Evolutionary conservation across 2,797 vertebrate species (phyloP), one percentile per base, ranked within the genome.

Genomic region (Chloroceryle amazona): DNA sequence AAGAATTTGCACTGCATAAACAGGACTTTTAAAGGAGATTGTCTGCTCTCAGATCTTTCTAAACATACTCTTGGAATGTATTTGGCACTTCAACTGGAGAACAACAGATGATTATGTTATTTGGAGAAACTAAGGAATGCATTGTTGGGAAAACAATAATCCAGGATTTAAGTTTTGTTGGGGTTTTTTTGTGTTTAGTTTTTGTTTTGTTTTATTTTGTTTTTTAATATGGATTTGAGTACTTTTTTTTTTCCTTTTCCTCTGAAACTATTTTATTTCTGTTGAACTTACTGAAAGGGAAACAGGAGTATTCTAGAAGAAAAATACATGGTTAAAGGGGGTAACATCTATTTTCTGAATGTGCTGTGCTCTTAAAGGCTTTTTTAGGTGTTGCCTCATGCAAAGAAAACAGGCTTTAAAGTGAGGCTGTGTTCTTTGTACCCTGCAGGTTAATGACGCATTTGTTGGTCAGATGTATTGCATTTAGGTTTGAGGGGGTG

Each of bases 301-400:
- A 86, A 51, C 51, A 76, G 82, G 95, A 95, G 80, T 81, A 81
- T 91, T 85, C 87, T 90, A 91, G 84, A 76, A 94, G 22, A 92
- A 90, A 91, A 70, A 86, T 47, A 89, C 95, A 75, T 37, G 16
- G 14, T 80, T 89, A 60, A 81, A 65, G 55, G 55, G 62, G 86
- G 25, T n/a, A 79, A 3, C 80, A 66, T 58, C 68, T 94, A 33
- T 68, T 97, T 93, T 86, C n/a, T 55, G 54, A 73, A 52, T 62
- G 86, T 80, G 26, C 68, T 46, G 51, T 79, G n/a, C 62, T 89
- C 60, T 72, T 74, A 89, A 31, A 71, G 31, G 60, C 62, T 62
- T 88, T 73, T 92, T 49, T 80, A 82, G 73, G 78, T 96, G 63
- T 83, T 95, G 63, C 42, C 39, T 63, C 35, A 46, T 72, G 14